phyloP scores from a whole-genome alignment of 2,888 invertebrate species.

The Lottia scabra region DNA sequence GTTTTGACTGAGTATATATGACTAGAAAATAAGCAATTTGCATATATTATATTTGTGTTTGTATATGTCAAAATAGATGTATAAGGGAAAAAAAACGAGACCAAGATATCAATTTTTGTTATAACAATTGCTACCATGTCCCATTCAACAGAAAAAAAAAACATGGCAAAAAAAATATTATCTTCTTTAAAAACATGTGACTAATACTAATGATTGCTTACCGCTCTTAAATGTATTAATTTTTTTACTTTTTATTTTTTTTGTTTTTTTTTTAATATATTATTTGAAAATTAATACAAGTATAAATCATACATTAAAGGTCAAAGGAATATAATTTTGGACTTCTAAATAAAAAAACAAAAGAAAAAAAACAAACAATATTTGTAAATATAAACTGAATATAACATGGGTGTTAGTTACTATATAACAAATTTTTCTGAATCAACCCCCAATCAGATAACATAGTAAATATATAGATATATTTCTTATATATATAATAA shows the following conservation, averaged over 20 bases:
- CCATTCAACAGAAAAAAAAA: neutral
- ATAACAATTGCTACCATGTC: neutral
- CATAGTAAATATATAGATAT: conserved; percentile 23
- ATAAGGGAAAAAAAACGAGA: conserved; percentile 27
- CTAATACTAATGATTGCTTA: conserved; percentile 3
- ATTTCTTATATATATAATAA: conserved; percentile 19
- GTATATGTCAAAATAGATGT: conserved; percentile 18
- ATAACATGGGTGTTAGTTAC: conserved; percentile 4
- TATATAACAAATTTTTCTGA: conserved; percentile 5
- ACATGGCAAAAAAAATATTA: conserved; percentile 2
- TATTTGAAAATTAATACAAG: neutral
- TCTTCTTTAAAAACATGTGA: neutral
- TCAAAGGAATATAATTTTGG: conserved; percentile 4
- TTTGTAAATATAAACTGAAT: conserved; percentile 4
- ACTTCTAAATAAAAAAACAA: neutral
- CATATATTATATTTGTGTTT: conserved; percentile 19
- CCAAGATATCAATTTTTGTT: conserved; percentile 7
- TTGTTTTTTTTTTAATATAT: neutral
- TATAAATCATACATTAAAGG: neutral
- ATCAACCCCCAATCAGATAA: conserved; percentile 3
- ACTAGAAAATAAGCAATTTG: conserved; percentile 38
- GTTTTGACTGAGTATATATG: conserved; percentile 56
- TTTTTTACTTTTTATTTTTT: neutral
- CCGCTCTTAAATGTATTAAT: neutral
- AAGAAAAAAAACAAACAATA: neutral